Evolutionary conservation across 92 coral and sea anemone genomes (phyloP).

Genomic region (Paramuricea clavata): DNA sequence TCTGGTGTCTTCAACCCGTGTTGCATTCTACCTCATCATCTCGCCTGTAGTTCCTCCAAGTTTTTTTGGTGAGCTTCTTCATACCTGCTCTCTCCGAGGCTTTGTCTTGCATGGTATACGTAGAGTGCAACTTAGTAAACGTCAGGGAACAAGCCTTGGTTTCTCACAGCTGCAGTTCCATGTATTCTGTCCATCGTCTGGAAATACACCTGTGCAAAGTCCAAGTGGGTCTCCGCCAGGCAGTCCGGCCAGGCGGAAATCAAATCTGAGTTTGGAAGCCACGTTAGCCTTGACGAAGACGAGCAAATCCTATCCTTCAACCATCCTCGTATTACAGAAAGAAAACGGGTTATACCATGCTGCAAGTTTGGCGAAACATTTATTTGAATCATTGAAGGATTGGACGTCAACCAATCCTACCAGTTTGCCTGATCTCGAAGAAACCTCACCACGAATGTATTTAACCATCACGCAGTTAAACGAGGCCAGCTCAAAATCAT

Average conservation of each 20-base stretch:
- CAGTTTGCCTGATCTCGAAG: conserved; percentile 17
- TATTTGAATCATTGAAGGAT: conserved; percentile 26
- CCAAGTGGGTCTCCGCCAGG: conserved; percentile 39
- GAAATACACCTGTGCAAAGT: conserved; percentile 19
- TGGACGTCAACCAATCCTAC: conserved; percentile 33
- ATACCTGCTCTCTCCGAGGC: conserved; percentile 78
- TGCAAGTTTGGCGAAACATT: conserved; percentile 64
- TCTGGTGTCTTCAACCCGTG: conserved; percentile 76
- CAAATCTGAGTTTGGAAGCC: conserved; percentile 52
- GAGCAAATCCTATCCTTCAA: conserved; percentile 66
- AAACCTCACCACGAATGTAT: conserved; percentile 66
- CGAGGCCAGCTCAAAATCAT: conserved; percentile 74
- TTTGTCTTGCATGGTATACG: conserved; percentile 79
- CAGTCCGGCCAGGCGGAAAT: conserved; percentile 27
- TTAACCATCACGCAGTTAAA: conserved; percentile 73
- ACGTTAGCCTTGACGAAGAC: conserved; percentile 32
- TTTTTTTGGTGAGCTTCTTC: conserved; percentile 77
- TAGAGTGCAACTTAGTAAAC: conserved; percentile 74
- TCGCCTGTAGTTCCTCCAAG: conserved; percentile 87
- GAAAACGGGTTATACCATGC: conserved; percentile 90
- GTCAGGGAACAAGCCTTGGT: conserved; percentile 75
- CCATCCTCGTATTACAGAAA: conserved; percentile 77
- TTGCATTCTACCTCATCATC: conserved; percentile 70
- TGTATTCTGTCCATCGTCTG: conserved; percentile 77
- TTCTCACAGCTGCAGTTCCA: conserved; percentile 77